Conservation (phyloP, 2,113 vertebrate species). For the Stigmatopora argus region DNA sequence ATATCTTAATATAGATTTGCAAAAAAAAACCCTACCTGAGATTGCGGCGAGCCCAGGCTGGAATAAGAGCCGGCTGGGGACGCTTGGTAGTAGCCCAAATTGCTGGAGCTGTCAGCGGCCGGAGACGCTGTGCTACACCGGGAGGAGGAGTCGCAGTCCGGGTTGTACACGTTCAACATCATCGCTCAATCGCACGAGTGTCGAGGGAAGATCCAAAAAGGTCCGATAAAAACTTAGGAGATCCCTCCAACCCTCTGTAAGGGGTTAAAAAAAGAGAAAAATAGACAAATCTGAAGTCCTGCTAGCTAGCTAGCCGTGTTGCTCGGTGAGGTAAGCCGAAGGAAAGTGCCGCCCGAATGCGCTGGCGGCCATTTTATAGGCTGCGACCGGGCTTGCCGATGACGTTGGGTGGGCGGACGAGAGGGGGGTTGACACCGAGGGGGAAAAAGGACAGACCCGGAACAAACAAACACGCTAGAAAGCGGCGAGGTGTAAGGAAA, state of each 20-base stretch:
- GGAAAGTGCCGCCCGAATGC: constrained; percentile 11
- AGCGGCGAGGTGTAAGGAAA: fast-evolving
- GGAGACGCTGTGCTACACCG: constrained; percentile 94
- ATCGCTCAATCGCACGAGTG: constrained; percentile 28
- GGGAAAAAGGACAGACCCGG: constrained; percentile 24
- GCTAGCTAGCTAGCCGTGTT: neutral
- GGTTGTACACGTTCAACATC: constrained; percentile 85
- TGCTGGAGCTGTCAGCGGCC: constrained; percentile 69
- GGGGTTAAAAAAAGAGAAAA: too few species aligned
- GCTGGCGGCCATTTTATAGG: constrained; percentile 38
- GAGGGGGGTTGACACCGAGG: neutral
- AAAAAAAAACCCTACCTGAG: constrained; percentile 74
- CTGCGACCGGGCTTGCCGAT: neutral
- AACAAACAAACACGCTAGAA: constrained; percentile 2
- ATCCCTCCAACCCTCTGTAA: constrained; percentile 12
- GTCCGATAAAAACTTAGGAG: constrained; percentile 16
- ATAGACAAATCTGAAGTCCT: neutral
- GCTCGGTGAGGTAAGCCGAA: constrained; percentile 15
- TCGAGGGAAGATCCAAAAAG: constrained; percentile 22
- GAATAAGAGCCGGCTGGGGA: constrained; percentile 84
- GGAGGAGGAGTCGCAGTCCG: constrained; percentile 88
- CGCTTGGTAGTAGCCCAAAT: constrained; percentile 73
- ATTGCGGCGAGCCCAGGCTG: constrained; percentile 81
- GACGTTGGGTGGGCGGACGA: constrained; percentile 42
- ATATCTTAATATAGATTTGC: neutral